Conservation (phyloP, 1,140 invertebrate genomes). For the Glomeris maerens region DNA sequence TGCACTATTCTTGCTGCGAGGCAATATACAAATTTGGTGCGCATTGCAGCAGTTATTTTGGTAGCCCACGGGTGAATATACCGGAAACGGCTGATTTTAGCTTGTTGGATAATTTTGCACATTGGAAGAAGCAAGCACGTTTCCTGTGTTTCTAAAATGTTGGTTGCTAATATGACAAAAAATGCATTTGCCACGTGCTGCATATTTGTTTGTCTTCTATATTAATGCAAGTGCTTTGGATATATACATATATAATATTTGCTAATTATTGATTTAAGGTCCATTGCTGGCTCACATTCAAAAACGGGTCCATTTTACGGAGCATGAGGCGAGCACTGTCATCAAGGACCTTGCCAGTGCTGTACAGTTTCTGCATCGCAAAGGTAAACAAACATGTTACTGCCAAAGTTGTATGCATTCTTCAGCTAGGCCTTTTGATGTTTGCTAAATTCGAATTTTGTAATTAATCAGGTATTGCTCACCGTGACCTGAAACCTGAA, state of each 20-base stretch:
- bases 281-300: conserved; percentile 77
- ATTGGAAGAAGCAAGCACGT: no score
- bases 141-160: no score
- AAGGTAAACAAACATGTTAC: conserved; percentile 39
- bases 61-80: no score
- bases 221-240: not conserved
- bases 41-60: no score
- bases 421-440: conserved; percentile 83
- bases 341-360: conserved; percentile 87
- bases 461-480: conserved; percentile 52
- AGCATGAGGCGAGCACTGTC: conserved; percentile 85
- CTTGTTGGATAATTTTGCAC: no score
- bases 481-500: conserved; percentile 89
- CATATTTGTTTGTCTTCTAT: no score
- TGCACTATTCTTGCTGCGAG: no score
- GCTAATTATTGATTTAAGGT: conserved; percentile 19
- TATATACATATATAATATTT: conserved; percentile 2
- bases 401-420: conserved; percentile 45
- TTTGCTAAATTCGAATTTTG: not conserved
- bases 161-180: no score
- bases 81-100: no score
- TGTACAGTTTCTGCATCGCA: conserved; percentile 82
- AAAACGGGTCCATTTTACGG: conserved; percentile 79
- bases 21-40: no score
- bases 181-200: no score